phyloP scores from a whole-genome alignment of 1,140 invertebrate species.

The Harlomillsia oculata region DNA sequence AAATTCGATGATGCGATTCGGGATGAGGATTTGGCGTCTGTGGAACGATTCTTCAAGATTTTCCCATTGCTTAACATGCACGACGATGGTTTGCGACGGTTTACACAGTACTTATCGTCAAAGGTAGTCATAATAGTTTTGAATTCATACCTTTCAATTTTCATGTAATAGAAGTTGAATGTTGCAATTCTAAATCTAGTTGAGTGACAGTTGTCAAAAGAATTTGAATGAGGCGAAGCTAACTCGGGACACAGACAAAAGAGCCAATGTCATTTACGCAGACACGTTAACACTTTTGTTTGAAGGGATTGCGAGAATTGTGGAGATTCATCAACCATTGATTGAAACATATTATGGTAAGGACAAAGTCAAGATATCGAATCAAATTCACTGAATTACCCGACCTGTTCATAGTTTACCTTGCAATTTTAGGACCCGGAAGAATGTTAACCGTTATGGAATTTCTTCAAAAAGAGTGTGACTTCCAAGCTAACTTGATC shows the following conservation, averaged over 20 bases:
- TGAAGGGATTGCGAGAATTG: slow-evolving; percentile 75
- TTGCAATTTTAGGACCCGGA: slow-evolving; percentile 51
- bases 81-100: slow-evolving; percentile 79
- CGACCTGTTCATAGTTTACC: background rate
- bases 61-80: slow-evolving; percentile 91
- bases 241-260: slow-evolving; percentile 55
- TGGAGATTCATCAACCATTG: slow-evolving; percentile 85
- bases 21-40: slow-evolving; percentile 76
- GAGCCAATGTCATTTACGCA: slow-evolving; percentile 65
- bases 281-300: slow-evolving; percentile 75
- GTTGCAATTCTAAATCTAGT: slow-evolving; percentile 39
- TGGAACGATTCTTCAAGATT: slow-evolving; percentile 95
- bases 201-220: slow-evolving; percentile 62
- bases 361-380: background rate
- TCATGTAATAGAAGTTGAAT: background rate
- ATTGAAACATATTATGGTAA: slow-evolving; percentile 87
- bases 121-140: slow-evolving; percentile 48
- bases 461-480: slow-evolving; percentile 77
- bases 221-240: slow-evolving; percentile 56
- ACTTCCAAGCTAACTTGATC: slow-evolving; percentile 59
- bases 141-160: background rate
- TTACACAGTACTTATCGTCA: slow-evolving; percentile 78
- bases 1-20: slow-evolving; percentile 88
- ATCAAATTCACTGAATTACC: background rate
- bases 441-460: slow-evolving; percentile 58